phyloP scores from a whole-genome alignment of 2,888 invertebrate genomes.

The Cephonodes hylas region DNA sequence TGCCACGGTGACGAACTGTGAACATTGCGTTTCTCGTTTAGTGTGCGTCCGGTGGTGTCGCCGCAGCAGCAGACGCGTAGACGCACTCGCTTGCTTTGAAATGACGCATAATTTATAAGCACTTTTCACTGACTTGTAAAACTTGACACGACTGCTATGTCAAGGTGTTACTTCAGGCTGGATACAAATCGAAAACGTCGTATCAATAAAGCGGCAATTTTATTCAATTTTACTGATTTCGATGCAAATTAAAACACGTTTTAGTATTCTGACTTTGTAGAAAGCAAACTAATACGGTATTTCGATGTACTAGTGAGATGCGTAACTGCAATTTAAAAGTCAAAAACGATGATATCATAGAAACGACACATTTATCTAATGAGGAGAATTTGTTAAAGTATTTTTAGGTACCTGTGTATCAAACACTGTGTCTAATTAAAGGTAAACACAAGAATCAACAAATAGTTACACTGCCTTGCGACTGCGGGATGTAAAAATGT shows the following conservation, averaged over 20 bases:
- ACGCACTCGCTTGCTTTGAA: conserved; percentile 23
- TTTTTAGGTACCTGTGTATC: conserved; percentile 2
- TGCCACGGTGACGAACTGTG: conserved; percentile 30
- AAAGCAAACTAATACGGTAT: conserved; percentile 24
- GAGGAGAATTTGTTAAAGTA: conserved; percentile 17
- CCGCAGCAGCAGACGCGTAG: not conserved
- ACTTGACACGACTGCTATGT: conserved; percentile 20
- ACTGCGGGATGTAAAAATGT: no score
- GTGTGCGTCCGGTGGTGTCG: conserved; percentile 16
- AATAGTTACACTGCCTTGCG: no score
- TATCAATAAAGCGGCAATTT: not conserved
- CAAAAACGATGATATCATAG: conserved; percentile 42
- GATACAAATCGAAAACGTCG: not conserved
- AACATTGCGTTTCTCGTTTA: conserved; percentile 16
- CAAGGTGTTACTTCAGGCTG: conserved; percentile 16
- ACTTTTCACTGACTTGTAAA: conserved; percentile 23
- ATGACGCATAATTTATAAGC: conserved; percentile 23
- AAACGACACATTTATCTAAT: conserved; percentile 25
- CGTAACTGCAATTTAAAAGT: conserved; percentile 38
- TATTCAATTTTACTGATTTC: conserved; percentile 4
- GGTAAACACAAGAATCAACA: conserved; percentile 15
- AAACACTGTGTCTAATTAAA: not conserved
- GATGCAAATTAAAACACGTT: conserved; percentile 27
- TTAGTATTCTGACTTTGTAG: conserved; percentile 44
- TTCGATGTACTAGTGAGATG: conserved; percentile 31